Percentiles rank a stretch among this genome's conserved stretches.
Evolutionary conservation across 2,888 invertebrate species (phyloP).

Genomic region (Rhamphomyia laevipes): DNA sequence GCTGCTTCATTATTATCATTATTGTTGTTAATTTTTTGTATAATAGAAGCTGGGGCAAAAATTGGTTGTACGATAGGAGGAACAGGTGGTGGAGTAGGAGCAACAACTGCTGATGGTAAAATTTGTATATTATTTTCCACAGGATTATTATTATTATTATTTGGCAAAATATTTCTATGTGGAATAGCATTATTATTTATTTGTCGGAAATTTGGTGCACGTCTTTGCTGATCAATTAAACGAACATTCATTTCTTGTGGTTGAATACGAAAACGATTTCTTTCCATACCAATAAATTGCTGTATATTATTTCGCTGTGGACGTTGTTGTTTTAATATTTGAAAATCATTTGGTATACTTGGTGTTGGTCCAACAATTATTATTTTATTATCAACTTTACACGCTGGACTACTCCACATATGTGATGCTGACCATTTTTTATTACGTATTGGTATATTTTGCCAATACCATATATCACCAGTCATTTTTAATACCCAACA

Average conservation of each 20-base stretch:
- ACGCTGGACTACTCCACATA: conserved; percentile 90
- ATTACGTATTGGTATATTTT: conserved; percentile 60
- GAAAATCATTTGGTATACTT: conserved; percentile 34
- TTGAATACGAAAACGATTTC: not conserved
- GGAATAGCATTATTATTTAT: not conserved
- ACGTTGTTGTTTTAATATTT: conserved; percentile 34
- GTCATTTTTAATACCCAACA: conserved; percentile 80
- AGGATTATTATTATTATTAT: conserved; percentile 1
- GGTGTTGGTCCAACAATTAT: conserved; percentile 49
- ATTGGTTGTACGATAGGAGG: conserved; percentile 7
- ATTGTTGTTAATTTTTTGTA: conserved; percentile 17
- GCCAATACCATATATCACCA: conserved; percentile 60
- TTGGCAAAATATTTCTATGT: not conserved
- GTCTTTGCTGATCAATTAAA: not conserved
- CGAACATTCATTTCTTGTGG: not conserved
- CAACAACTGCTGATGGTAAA: not conserved
- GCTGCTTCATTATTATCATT: conserved; percentile 31
- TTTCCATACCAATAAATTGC: not conserved
- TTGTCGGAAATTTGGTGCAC: not conserved
- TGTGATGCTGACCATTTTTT: conserved; percentile 71
- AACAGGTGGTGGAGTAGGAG: not conserved
- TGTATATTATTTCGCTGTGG: conserved; percentile 9
- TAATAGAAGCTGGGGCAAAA: conserved; percentile 7
- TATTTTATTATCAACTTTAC: conserved; percentile 63
- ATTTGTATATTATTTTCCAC: not conserved